Evolutionary conservation across 1,140 invertebrate genomes (phyloP), one percentile per base, ranked within the genome.

Genomic region (Charaxes varanes): DNA sequence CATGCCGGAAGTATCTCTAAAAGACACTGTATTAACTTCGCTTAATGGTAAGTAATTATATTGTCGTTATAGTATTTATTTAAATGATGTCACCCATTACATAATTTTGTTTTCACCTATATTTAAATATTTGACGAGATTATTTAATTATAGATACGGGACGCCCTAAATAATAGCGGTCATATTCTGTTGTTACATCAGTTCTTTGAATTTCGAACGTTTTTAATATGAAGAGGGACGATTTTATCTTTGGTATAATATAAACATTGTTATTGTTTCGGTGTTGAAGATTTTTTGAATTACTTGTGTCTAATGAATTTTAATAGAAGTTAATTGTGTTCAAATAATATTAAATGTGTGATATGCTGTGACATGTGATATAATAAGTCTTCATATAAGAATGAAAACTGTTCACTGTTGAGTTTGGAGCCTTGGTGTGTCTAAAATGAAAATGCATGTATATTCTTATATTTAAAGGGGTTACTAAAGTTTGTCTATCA

Each of bases 121-220:
- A 68, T 62, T 58, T 58, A 53, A 55, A 61, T 55, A 38, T 61
- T 66, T 57, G 68, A 70, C 64, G 65, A 37, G 53, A 65, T 67
- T 61, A 53, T 69, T 70, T 73, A 79, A 71, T 81, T 81, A 69
- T 79, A 81, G 77, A 62, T 55, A 41, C 56, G 31, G 48, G 41
- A 42, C 61, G 65, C 53, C 53, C 53, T 62, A 66, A 54, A 47
- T 65, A 17, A 10, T 36, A 32, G 46, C 44, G 48, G 50, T 48
- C 41, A 43, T 47, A 46, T 32, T 52, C 45, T 40, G 28, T 15
- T 23, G 32, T 47, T 51, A 36, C 54, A 45, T 60, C 51, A 44
- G 41, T 54, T 40, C 8, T 12, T 23, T 11, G n/a, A 23, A n/a
- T 32, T 19, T 28, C 41, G 26, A 40, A 28, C 24, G 30, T 47